Percentiles rank a stretch among this genome's conserved stretches.
phyloP scores from a whole-genome alignment of 2,113 vertebrate species.

The Zeus faber region DNA sequence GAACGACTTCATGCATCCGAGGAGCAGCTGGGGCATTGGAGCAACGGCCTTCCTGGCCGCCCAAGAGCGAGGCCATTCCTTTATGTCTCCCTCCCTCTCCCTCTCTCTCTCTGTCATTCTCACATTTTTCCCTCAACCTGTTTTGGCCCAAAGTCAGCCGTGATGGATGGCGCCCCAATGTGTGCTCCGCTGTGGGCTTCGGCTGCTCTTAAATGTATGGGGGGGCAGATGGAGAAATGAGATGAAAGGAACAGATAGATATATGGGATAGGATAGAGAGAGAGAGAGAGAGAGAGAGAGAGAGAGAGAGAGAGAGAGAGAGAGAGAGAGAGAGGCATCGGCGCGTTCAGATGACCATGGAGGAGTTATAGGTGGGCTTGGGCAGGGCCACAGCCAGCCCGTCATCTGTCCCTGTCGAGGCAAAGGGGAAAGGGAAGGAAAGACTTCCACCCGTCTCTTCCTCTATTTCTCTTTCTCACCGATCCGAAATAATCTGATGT shows the following conservation, averaged over 20 bases:
- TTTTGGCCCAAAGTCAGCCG: constrained; percentile 57
- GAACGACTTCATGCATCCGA: too few species aligned
- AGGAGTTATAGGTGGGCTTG: constrained; percentile 36
- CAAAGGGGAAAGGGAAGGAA: constrained; percentile 31
- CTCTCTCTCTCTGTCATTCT: constrained; percentile 18
- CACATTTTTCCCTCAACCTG: constrained; percentile 20
- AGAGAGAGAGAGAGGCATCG: constrained; percentile 2
- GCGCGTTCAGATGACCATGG: constrained; percentile 38
- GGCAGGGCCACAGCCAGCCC: neutral
- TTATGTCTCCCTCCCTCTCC: neutral
- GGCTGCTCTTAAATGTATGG: constrained; percentile 65
- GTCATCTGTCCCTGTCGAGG: constrained; percentile 61
- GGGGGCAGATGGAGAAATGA: constrained; percentile 45
- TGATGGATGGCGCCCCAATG: constrained; percentile 60
- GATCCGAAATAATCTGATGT: too few species aligned
- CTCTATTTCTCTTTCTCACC: neutral
- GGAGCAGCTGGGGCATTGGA: too few species aligned
- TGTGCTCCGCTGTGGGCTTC: constrained; percentile 60
- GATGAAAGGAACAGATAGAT: constrained; percentile 53
- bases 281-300: constrained; percentile 4
- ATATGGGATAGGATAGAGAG: constrained; percentile 41
- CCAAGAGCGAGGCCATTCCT: too few species aligned
- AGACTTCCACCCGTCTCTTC: constrained; percentile 1
- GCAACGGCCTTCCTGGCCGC: too few species aligned
- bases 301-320: neutral